phyloP scores from a whole-genome alignment of 1,140 invertebrate species.

The Ceratina japonica region DNA sequence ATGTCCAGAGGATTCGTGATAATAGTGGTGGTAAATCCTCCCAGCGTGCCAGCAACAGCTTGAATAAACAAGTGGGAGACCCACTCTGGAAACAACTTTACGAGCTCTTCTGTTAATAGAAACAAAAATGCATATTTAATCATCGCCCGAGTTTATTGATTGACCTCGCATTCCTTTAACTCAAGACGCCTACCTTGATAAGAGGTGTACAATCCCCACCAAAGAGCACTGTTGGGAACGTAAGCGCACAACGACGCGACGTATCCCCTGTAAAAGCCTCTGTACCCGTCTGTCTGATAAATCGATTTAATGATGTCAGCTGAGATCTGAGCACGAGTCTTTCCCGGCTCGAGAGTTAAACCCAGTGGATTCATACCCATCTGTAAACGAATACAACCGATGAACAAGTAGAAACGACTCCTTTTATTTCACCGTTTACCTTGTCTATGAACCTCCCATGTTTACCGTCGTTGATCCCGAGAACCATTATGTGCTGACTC shows the following conservation, averaged over 20 bases:
- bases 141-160: not conserved
- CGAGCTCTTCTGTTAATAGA: constrained; percentile 86
- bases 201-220: constrained; percentile 97
- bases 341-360: constrained; percentile 81
- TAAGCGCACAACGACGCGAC: constrained; percentile 94
- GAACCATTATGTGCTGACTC: constrained; percentile 97
- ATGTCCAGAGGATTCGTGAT: constrained; percentile 98
- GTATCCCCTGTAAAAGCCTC: constrained; percentile 96
- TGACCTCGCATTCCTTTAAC: not conserved
- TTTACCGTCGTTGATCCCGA: constrained; percentile 85
- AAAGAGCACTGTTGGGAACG: constrained; percentile 96
- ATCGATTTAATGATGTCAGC: constrained; percentile 86
- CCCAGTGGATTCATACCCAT: constrained; percentile 86
- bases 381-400: constrained; percentile 60
- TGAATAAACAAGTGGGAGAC: constrained; percentile 93
- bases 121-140: not conserved
- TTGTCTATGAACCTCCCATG: constrained; percentile 76
- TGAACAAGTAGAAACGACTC: not conserved
- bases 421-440: constrained; percentile 41
- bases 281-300: constrained; percentile 89
- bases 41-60: constrained; percentile 92
- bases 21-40: constrained; percentile 94
- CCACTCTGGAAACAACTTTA: constrained; percentile 85
- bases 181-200: constrained; percentile 89
- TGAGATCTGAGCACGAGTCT: constrained; percentile 83